Conservation (phyloP, 2,113 vertebrate genomes). For the Phylloscopus trochiloides region DNA sequence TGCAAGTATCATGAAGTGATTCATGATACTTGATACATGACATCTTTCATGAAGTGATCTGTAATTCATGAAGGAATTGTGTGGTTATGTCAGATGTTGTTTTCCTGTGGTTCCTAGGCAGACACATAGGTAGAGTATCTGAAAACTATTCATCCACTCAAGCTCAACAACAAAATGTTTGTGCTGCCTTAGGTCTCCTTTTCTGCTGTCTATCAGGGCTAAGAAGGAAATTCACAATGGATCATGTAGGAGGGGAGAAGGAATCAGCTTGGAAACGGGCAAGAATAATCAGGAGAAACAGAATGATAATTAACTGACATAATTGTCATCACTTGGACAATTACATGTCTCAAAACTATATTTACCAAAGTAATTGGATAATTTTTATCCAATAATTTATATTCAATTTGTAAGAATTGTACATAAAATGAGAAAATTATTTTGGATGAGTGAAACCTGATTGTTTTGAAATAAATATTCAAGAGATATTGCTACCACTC, state of each 20-base stretch:
- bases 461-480: constrained; percentile 26
- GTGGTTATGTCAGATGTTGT: background rate
- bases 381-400: constrained; percentile 4
- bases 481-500: background rate
- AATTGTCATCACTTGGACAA: background rate
- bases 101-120: background rate
- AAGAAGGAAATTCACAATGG: background rate
- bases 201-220: background rate
- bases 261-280: background rate
- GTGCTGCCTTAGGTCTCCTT: background rate
- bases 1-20: background rate
- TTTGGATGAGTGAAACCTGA: background rate
- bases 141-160: background rate
- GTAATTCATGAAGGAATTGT: background rate
- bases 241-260: background rate
- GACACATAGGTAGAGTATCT: background rate
- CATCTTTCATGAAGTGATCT: background rate
- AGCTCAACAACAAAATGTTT: background rate
- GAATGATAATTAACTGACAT: background rate
- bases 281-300: background rate
- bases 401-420: background rate
- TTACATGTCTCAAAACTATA: background rate
- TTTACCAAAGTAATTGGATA: constrained; percentile 5
- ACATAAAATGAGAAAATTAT: constrained; percentile 2
- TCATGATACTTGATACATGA: too few relatives aligned